Percentiles rank a stretch among this genome's conserved stretches.
These are phyloP conservation scores for Gymnoscopelus braueri DNA, from an alignment of 2,797 vertebrate species.

Conservation along the genomic window DNA sequence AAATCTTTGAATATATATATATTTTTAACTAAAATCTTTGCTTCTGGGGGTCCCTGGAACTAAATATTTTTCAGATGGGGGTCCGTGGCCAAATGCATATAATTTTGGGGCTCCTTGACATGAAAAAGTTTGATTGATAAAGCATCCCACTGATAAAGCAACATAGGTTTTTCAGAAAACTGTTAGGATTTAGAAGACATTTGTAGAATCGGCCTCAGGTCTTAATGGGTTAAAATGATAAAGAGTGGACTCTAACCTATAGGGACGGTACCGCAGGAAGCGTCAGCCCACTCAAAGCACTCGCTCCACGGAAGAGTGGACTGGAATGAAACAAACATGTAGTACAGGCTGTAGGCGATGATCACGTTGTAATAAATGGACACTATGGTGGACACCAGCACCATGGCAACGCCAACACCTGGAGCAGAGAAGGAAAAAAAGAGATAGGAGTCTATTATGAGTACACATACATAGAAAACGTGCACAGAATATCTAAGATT, in stretches of 20 bases:
- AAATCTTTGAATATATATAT: too few relatives aligned
- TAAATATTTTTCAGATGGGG: too few relatives aligned
- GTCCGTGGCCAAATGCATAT: too few relatives aligned
- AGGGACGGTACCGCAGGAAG: constrained; percentile 79
- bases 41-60: too few relatives aligned
- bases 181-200: too few relatives aligned
- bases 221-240: not conserved
- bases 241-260: constrained; percentile 73
- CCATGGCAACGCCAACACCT: constrained; percentile 93
- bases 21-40: too few relatives aligned
- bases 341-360: constrained; percentile 92
- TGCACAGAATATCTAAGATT: too few relatives aligned
- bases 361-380: constrained; percentile 94
- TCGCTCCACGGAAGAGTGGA: constrained; percentile 87
- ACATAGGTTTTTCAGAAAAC: too few relatives aligned
- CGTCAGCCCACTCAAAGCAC: constrained; percentile 80
- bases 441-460: not conserved
- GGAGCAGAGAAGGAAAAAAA: constrained; percentile 24
- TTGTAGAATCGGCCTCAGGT: not conserved
- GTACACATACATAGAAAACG: too few relatives aligned
- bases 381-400: constrained; percentile 86
- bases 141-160: too few relatives aligned
- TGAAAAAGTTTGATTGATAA: too few relatives aligned
- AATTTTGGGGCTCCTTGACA: too few relatives aligned
- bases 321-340: constrained; percentile 95